phyloP scores from a whole-genome alignment of 1,140 invertebrate genomes.

The Drosophila micromelanica region DNA sequence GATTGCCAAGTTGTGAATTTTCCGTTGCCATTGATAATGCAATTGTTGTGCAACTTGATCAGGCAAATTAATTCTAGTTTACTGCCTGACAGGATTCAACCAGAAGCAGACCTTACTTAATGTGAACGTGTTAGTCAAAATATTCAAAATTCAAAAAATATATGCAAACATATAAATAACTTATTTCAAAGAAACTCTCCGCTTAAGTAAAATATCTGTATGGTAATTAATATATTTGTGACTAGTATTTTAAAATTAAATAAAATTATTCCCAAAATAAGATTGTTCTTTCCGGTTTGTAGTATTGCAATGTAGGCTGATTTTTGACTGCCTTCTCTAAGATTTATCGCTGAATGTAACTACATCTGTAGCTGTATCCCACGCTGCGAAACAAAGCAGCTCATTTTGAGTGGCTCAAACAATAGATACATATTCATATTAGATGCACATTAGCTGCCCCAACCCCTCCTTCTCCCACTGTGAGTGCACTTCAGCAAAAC shows the following conservation, averaged over 20 bases:
- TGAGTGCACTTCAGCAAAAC: slow-evolving; percentile 24
- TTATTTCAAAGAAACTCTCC: too few species aligned
- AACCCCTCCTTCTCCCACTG: slow-evolving; percentile 13
- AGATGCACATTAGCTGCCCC: slow-evolving; percentile 64
- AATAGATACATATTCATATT: slow-evolving; percentile 60
- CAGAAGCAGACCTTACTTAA: too few species aligned
- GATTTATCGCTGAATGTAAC: background rate
- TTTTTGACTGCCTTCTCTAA: background rate
- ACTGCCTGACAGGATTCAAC: background rate
- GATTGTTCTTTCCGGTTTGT: too few species aligned
- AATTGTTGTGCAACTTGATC: slow-evolving; percentile 31
- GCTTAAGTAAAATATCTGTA: too few species aligned
- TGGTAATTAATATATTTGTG: too few species aligned
- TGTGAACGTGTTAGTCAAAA: too few species aligned
- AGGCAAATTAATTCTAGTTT: background rate
- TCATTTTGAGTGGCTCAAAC: slow-evolving; percentile 42
- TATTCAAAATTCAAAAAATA: too few species aligned
- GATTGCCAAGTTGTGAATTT: slow-evolving; percentile 32
- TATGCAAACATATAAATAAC: too few species aligned
- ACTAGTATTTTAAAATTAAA: too few species aligned
- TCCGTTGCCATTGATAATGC: slow-evolving; percentile 33
- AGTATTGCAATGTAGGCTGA: too few species aligned
- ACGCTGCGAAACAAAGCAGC: slow-evolving; percentile 38
- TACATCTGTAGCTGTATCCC: slow-evolving; percentile 24
- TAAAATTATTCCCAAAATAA: too few species aligned